Evolutionary conservation across 2,888 invertebrate genomes (phyloP).

Genomic region (Archaeoteleia sp.): DNA sequence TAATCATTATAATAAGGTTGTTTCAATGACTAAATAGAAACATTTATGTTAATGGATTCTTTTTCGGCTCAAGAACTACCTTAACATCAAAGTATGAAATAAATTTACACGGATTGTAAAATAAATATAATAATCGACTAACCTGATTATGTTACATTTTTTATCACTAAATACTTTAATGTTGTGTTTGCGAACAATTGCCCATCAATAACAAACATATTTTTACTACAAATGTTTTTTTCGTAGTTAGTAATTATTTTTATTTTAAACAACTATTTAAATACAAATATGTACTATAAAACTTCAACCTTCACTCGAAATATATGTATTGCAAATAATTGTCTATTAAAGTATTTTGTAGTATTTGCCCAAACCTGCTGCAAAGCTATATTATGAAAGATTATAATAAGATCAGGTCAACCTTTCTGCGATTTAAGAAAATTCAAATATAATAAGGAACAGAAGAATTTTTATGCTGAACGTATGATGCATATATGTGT

Average conservation of each 20-base stretch:
- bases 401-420: slow-evolving; percentile 42
- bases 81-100: no score
- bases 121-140: no score
- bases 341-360: slow-evolving; percentile 51
- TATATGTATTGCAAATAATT: slow-evolving; percentile 47
- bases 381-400: slow-evolving; percentile 41
- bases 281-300: slow-evolving; percentile 44
- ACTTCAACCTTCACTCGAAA: slow-evolving; percentile 37
- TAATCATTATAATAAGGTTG: no score
- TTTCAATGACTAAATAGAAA: no score
- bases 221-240: slow-evolving; percentile 30
- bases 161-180: no score
- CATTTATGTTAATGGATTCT: no score
- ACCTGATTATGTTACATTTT: no score
- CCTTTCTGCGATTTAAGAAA: slow-evolving; percentile 44
- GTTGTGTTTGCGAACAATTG: no score
- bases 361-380: slow-evolving; percentile 54
- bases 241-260: slow-evolving; percentile 38
- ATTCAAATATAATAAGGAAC: slow-evolving; percentile 52
- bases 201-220: slow-evolving; percentile 29
- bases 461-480: slow-evolving; percentile 62
- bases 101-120: no score
- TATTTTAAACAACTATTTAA: slow-evolving; percentile 45
- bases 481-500: slow-evolving; percentile 61
- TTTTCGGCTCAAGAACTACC: no score